A percentile compares a stretch with the other conserved stretches of the same genome.
phyloP scores from a whole-genome alignment of 2,113 vertebrate species.

The Rhea pennata region DNA sequence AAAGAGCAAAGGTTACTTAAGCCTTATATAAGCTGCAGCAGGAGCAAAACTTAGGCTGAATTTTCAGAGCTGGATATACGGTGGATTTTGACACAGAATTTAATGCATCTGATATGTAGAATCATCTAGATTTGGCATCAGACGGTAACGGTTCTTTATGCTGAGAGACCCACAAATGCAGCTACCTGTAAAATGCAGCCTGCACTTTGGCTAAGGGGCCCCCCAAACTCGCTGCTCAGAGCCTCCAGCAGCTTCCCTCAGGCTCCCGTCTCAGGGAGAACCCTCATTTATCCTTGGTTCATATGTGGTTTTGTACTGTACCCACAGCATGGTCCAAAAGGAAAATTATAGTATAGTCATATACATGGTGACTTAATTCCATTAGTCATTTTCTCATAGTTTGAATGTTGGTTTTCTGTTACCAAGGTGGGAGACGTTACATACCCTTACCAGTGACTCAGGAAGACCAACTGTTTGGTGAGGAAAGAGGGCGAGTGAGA shows the following conservation, averaged over 20 bases:
- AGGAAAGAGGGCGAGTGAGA: background rate
- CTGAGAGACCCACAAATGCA: no score
- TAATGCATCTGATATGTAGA: background rate
- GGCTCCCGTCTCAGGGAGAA: no score
- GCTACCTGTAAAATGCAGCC: no score
- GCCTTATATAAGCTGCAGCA: background rate
- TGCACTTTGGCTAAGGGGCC: no score
- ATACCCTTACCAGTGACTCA: no score
- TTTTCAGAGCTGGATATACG: background rate
- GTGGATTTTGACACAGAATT: background rate
- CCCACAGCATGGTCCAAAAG: background rate
- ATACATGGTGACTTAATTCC: background rate
- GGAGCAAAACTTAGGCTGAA: background rate
- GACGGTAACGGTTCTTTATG: background rate
- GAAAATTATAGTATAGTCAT: background rate
- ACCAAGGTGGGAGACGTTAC: background rate
- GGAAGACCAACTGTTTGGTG: background rate
- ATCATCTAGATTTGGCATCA: background rate
- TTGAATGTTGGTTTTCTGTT: no score
- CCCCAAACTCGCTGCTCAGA: background rate
- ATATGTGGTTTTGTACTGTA: background rate
- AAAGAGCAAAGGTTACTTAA: background rate
- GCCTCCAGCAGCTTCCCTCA: background rate
- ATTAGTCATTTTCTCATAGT: background rate
- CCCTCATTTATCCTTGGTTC: no score